Conservation (phyloP, 2,797 vertebrate genomes). For the Gobionotothen gibberifrons region DNA sequence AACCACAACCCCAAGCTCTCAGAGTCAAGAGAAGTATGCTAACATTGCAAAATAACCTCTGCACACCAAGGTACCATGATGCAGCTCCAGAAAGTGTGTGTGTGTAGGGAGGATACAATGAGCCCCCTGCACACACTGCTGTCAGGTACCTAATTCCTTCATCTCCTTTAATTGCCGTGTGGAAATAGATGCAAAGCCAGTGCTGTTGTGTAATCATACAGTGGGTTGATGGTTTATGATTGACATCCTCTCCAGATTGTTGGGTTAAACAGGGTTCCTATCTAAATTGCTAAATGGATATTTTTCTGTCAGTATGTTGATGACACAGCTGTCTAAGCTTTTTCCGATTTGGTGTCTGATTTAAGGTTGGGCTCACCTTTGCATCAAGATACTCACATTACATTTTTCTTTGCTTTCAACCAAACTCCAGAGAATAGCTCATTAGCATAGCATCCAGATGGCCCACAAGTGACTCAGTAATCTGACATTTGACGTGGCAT, state of each 20-base stretch:
- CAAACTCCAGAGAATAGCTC: constrained; percentile 74
- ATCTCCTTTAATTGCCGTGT: constrained; percentile 29
- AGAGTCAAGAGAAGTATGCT: constrained; percentile 36
- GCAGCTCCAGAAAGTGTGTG: constrained; percentile 47
- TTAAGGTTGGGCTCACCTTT: constrained; percentile 34
- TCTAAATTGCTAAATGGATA: constrained; percentile 70
- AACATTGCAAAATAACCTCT: constrained; percentile 50
- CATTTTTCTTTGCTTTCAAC: constrained; percentile 45
- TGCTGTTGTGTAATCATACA: constrained; percentile 40
- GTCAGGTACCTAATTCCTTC: constrained; percentile 33
- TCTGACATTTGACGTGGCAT: constrained; percentile 84
- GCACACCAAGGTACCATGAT: constrained; percentile 3
- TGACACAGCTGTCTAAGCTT: constrained; percentile 58
- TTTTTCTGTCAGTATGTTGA: constrained; percentile 55
- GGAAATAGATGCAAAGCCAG: constrained; percentile 34
- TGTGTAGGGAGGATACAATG: constrained; percentile 44
- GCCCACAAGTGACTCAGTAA: constrained; percentile 80
- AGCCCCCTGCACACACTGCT: constrained; percentile 22
- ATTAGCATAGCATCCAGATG: constrained; percentile 82
- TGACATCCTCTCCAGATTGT: constrained; percentile 65
- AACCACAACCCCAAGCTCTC: constrained; percentile 35
- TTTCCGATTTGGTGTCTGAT: constrained; percentile 53
- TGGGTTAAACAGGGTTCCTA: constrained; percentile 54
- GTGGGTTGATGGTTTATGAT: constrained; percentile 62
- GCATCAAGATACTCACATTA: constrained; percentile 55